Percentiles rank a stretch among this genome's conserved stretches.
Evolutionary conservation across 2,888 invertebrate species (phyloP).

Genomic region (Hyles lineata): DNA sequence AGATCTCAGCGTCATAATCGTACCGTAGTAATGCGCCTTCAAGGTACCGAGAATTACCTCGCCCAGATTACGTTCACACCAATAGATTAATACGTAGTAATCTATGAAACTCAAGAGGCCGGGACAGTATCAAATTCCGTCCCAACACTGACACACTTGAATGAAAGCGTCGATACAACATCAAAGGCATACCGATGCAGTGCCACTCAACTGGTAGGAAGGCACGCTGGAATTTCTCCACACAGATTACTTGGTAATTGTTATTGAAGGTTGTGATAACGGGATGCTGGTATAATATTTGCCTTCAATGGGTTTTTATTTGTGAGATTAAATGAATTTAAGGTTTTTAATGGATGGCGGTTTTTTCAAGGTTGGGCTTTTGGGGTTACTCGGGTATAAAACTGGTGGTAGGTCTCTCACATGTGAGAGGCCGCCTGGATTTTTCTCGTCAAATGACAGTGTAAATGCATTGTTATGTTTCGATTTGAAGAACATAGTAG

Average conservation of each 20-base stretch:
- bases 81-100: background rate
- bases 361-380: too few species aligned
- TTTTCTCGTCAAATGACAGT: too few species aligned
- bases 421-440: too few species aligned
- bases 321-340: too few species aligned
- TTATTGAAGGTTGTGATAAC: background rate
- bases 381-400: too few species aligned
- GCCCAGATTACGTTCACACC: background rate
- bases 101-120: background rate
- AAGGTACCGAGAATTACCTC: too few species aligned
- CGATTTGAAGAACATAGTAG: too few species aligned
- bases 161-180: background rate
- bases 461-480: too few species aligned
- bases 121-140: background rate
- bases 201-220: background rate
- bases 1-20: too few species aligned
- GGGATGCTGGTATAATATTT: background rate
- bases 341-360: too few species aligned
- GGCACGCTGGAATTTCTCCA: slow-evolving; percentile 11
- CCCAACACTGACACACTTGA: slow-evolving; percentile 1
- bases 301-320: background rate
- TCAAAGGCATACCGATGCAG: slow-evolving; percentile 25
- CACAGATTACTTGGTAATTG: slow-evolving; percentile 15
- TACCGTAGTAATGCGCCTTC: too few species aligned
- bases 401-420: too few species aligned